Percentiles rank a stretch among this genome's conserved stretches.
phyloP scores from a whole-genome alignment of 2,113 vertebrate species.

The Leucosticte australis region DNA sequence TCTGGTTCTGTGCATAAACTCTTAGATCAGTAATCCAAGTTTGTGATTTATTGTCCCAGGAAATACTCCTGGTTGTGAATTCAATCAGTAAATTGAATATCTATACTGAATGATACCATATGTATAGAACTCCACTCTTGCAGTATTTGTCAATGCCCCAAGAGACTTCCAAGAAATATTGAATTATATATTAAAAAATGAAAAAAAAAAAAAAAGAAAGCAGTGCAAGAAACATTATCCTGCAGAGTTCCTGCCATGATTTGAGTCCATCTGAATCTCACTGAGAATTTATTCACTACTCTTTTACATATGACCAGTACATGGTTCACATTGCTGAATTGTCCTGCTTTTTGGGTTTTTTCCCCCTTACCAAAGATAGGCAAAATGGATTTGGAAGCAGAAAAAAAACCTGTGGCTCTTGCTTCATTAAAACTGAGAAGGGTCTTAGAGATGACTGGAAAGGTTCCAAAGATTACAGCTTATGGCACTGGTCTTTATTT shows the following conservation, averaged over 20 bases:
- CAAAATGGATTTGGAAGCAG: not conserved
- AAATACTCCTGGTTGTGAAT: not conserved
- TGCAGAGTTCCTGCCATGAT: not conserved
- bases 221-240: not conserved
- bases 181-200: not conserved
- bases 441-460: not conserved
- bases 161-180: not conserved
- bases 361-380: not conserved
- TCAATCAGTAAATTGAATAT: not conserved
- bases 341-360: not conserved
- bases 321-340: not conserved
- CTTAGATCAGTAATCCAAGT: not conserved
- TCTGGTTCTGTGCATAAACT: not conserved
- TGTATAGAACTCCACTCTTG: not conserved
- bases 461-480: not conserved
- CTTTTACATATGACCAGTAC: not conserved
- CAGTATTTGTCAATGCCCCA: not conserved
- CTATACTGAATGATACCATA: not conserved
- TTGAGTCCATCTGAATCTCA: not conserved
- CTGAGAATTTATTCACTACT: not conserved
- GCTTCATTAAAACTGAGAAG: not conserved
- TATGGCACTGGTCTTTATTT: not conserved
- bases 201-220: accelerated
- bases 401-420: not conserved
- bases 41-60: not conserved